These are phyloP conservation scores for Meta bourneti DNA, from an alignment of 2,888 invertebrate genomes.

Conservation along the genomic window DNA sequence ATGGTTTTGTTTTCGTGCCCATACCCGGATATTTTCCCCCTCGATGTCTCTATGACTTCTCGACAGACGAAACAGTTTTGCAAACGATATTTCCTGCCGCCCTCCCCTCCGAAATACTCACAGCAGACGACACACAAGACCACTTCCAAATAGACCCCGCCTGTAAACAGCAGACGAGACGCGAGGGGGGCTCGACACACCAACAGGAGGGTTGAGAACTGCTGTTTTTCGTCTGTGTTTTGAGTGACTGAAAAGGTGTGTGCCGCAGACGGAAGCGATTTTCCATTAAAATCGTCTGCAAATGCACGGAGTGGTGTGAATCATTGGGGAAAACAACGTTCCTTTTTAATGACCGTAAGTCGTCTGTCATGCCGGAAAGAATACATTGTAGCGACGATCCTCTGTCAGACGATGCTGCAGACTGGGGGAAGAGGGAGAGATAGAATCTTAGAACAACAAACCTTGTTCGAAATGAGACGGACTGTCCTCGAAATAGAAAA, in stretches of 20 bases:
- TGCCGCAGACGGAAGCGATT: conserved; percentile 33
- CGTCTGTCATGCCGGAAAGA: background rate
- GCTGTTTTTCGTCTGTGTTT: conserved; percentile 23
- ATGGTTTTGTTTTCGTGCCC: no score
- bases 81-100: conserved; percentile 23
- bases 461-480: background rate
- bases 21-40: no score
- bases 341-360: background rate
- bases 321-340: background rate
- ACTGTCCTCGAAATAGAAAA: background rate
- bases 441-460: background rate
- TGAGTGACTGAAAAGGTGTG: conserved; percentile 11
- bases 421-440: background rate
- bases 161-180: conserved; percentile 19
- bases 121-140: background rate
- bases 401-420: background rate
- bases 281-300: conserved; percentile 60
- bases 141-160: background rate
- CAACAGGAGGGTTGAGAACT: background rate
- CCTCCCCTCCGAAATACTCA: background rate
- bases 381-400: background rate
- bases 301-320: background rate
- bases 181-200: background rate
- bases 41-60: background rate
- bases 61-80: conserved; percentile 29